phyloP scores from a whole-genome alignment of 2,113 vertebrate species.

The Panthera tigris region DNA sequence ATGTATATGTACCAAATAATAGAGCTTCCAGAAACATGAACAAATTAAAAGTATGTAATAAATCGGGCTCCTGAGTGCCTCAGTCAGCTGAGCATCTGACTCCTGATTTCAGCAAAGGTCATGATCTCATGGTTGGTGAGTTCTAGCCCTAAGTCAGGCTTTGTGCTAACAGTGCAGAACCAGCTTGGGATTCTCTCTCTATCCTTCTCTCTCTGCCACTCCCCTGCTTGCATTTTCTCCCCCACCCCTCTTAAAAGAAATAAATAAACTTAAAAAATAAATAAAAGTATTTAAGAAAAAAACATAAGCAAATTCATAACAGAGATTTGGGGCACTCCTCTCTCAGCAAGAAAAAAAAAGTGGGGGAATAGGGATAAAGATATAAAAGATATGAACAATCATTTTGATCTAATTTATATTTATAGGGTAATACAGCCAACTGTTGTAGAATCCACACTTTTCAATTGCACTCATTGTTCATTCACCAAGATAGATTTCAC shows the following conservation, averaged over 20 bases:
- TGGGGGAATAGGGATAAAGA: fast-evolving
- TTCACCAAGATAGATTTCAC: not conserved
- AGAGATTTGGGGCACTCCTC: not conserved
- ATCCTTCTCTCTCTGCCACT: too few species aligned
- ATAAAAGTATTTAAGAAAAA: not conserved
- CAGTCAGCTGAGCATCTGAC: not conserved
- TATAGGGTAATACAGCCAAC: not conserved
- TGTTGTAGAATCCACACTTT: not conserved
- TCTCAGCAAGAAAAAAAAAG: not conserved
- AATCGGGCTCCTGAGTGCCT: not conserved
- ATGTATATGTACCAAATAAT: not conserved
- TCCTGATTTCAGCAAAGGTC: not conserved
- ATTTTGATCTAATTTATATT: not conserved
- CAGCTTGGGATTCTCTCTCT: too few species aligned
- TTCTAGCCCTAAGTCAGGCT: too few species aligned
- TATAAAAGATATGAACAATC: not conserved
- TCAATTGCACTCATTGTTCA: not conserved
- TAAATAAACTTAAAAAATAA: not conserved
- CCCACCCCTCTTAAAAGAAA: not conserved
- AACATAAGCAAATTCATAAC: not conserved
- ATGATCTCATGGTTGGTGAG: not conserved
- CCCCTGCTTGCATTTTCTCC: not conserved
- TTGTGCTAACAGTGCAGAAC: too few species aligned
- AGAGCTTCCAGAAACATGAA: not conserved
- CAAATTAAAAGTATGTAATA: not conserved